A percentile compares a stretch with the other conserved stretches of the same genome.
Conservation (phyloP, 2,888 invertebrate species). For the Hedya salicella region DNA sequence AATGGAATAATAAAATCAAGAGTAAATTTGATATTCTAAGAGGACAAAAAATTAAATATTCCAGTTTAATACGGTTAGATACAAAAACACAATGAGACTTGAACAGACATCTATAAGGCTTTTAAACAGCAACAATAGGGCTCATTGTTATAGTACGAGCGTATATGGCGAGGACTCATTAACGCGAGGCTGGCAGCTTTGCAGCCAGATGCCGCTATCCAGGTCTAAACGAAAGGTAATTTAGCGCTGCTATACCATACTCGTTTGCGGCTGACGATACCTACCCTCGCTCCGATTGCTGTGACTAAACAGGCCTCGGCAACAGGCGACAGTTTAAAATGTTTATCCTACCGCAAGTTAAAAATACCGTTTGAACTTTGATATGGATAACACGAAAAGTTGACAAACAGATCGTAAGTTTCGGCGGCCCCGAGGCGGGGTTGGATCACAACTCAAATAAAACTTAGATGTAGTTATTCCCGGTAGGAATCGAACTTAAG, state of each 20-base stretch:
- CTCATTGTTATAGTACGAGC: constrained; percentile 59
- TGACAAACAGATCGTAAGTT: constrained; percentile 48
- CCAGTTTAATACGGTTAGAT: constrained; percentile 10
- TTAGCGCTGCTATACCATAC: constrained; percentile 59
- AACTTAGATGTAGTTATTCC: constrained; percentile 57
- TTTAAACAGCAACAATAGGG: constrained; percentile 57
- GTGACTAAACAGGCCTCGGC: constrained; percentile 16
- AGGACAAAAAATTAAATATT: background rate
- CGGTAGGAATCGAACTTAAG: constrained; percentile 53
- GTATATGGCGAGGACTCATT: constrained; percentile 70
- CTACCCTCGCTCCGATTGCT: constrained; percentile 47
- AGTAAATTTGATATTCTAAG: constrained; percentile 10
- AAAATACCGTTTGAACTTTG: constrained; percentile 28
- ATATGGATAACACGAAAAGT: constrained; percentile 44
- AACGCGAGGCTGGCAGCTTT: constrained; percentile 60
- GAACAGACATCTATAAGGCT: constrained; percentile 17
- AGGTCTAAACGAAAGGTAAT: constrained; percentile 76
- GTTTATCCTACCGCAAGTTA: constrained; percentile 18
- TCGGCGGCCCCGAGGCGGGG: constrained; percentile 47
- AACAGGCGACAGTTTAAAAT: constrained; percentile 23
- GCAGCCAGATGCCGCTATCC: constrained; percentile 68
- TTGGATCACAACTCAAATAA: constrained; percentile 57
- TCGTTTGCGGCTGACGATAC: constrained; percentile 57
- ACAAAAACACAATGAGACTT: constrained; percentile 16
- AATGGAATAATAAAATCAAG: constrained; percentile 27